Percentiles rank a stretch among this genome's conserved stretches.
These are phyloP conservation scores for Falco naumanni DNA, from an alignment of 2,797 vertebrate species.

Conservation along the genomic window DNA sequence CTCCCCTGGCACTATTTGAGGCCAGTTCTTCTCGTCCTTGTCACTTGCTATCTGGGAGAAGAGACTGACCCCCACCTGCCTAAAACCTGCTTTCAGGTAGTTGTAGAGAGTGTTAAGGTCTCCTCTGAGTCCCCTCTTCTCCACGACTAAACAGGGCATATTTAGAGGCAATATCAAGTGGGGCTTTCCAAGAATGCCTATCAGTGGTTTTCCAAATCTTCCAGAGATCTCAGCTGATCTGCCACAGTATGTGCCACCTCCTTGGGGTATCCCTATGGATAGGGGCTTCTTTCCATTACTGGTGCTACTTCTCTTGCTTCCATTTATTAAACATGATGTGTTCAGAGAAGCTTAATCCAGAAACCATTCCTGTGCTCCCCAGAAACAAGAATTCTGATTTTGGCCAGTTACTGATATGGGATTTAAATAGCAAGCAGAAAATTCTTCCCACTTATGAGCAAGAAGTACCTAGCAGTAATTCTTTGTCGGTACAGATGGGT, in stretches of 20 bases:
- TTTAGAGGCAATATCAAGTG: not conserved
- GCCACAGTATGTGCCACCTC: not conserved
- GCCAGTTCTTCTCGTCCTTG: too few relatives aligned
- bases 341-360: not conserved
- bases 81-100: too few relatives aligned
- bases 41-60: too few relatives aligned
- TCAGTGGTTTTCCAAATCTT: not conserved
- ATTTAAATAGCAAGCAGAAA: not conserved
- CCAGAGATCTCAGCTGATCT: not conserved
- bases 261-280: fast-evolving
- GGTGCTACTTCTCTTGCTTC: not conserved
- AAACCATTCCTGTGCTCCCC: not conserved
- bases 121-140: too few relatives aligned
- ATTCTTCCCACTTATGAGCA: not conserved
- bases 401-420: fast-evolving
- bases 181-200: fast-evolving
- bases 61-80: too few relatives aligned
- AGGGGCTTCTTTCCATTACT: not conserved
- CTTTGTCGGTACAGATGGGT: not conserved
- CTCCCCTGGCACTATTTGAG: too few relatives aligned
- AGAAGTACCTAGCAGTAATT: not conserved
- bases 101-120: too few relatives aligned
- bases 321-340: not conserved
- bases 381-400: not conserved
- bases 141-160: too few relatives aligned